Percentiles rank a stretch among this genome's conserved stretches.
Evolutionary conservation across 1,140 invertebrate species (phyloP).

Genomic region (Camponotus floridanus): DNA sequence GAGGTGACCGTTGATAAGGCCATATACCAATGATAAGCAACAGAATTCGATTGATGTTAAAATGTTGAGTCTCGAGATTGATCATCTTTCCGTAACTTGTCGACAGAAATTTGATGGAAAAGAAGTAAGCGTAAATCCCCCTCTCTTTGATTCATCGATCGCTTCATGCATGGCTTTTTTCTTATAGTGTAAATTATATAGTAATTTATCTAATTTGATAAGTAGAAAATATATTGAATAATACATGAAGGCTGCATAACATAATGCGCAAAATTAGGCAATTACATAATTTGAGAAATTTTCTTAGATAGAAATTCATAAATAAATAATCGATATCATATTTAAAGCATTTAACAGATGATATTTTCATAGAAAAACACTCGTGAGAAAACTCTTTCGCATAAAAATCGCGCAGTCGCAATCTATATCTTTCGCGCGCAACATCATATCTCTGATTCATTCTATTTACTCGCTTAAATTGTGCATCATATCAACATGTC

Average conservation of each 20-base stretch:
- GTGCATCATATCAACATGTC: no score
- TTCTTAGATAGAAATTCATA: not conserved
- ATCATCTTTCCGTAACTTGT: not conserved
- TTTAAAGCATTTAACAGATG: not conserved
- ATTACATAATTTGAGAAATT: not conserved
- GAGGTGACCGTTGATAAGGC: not conserved
- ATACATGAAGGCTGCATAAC: not conserved
- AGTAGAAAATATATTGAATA: not conserved
- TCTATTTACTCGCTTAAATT: not conserved
- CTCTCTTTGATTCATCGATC: not conserved
- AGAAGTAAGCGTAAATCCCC: not conserved
- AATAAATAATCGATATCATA: not conserved
- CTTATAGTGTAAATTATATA: not conserved
- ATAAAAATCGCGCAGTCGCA: not conserved
- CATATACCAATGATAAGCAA: conserved; percentile 32
- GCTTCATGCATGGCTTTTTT: not conserved
- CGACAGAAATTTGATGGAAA: not conserved
- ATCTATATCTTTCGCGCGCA: not conserved
- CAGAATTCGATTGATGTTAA: not conserved
- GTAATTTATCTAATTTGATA: not conserved
- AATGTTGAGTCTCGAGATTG: not conserved
- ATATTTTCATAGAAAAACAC: not conserved
- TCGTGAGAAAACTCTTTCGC: not conserved
- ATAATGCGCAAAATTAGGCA: not conserved
- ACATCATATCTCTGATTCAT: not conserved